These are phyloP conservation scores for Euclidia mi DNA, from an alignment of 2,888 invertebrate genomes.

Conservation along the genomic window DNA sequence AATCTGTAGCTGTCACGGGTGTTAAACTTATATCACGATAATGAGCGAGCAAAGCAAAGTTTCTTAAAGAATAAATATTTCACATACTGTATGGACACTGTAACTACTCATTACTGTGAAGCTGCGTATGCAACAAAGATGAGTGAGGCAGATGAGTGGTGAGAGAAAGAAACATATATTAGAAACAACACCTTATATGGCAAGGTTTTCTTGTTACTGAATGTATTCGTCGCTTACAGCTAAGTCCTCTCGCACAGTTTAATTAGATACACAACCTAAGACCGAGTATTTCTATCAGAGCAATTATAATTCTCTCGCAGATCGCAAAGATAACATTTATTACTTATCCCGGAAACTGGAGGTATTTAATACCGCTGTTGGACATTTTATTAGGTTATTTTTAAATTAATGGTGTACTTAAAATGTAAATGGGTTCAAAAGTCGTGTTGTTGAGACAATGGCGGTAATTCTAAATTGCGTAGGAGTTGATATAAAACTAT, in stretches of 20 bases:
- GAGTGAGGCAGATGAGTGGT: too few relatives aligned
- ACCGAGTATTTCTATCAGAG: constrained; percentile 28
- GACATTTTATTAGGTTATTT: constrained; percentile 7
- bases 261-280: too few relatives aligned
- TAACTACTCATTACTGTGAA: constrained; percentile 34
- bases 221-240: too few relatives aligned
- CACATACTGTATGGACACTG: constrained; percentile 21
- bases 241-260: too few relatives aligned
- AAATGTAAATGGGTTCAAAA: constrained; percentile 31
- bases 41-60: constrained; percentile 30
- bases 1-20: constrained; percentile 15
- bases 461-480: constrained; percentile 43
- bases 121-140: too few relatives aligned
- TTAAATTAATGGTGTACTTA: not conserved
- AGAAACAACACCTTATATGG: too few relatives aligned
- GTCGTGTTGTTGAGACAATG: constrained; percentile 42
- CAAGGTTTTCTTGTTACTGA: too few relatives aligned
- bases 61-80: constrained; percentile 23
- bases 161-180: too few relatives aligned
- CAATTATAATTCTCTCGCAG: constrained; percentile 26
- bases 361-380: constrained; percentile 4
- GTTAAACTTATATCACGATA: constrained; percentile 27
- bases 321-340: constrained; percentile 33
- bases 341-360: constrained; percentile 26
- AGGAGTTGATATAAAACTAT: too few relatives aligned